Evolutionary conservation across 2,888 invertebrate genomes (phyloP).

Genomic region (Amiota mariae): DNA sequence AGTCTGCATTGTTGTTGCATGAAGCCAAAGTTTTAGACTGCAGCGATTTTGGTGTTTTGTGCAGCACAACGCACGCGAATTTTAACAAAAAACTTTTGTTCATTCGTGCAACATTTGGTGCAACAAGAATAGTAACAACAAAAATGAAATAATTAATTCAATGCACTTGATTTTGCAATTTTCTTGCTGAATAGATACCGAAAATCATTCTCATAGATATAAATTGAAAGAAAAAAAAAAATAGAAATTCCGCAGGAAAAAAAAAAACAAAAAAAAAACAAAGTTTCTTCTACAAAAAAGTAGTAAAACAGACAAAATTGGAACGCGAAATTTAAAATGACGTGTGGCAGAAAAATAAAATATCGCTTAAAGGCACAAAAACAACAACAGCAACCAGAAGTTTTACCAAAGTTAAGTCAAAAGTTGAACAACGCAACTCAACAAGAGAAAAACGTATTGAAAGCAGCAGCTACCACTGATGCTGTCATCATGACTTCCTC

Average conservation of each 20-base stretch:
- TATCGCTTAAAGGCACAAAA: constrained; percentile 29
- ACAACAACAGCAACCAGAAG: constrained; percentile 18
- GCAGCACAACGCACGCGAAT: background rate
- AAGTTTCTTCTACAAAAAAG: background rate
- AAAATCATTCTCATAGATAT: background rate
- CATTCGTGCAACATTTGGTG: constrained; percentile 12
- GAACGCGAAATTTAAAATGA: constrained; percentile 33
- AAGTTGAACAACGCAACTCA: constrained; percentile 3
- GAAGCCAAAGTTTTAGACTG: constrained; percentile 24
- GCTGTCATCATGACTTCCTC: too few relatives aligned
- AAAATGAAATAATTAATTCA: constrained; percentile 69
- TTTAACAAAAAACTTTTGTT: constrained; percentile 10
- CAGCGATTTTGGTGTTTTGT: background rate
- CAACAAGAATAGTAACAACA: constrained; percentile 37
- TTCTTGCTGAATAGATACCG: constrained; percentile 48
- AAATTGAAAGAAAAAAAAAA: constrained; percentile 30
- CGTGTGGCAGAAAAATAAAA: constrained; percentile 33
- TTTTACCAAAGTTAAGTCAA: background rate
- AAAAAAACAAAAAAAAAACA: background rate
- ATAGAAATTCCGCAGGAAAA: constrained; percentile 16
- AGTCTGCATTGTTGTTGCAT: constrained; percentile 11
- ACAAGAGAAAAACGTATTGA: background rate
- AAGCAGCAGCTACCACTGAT: background rate
- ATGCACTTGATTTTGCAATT: constrained; percentile 60
- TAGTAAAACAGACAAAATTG: background rate